phyloP scores from a whole-genome alignment of 2,888 invertebrate species.

The Cheilosia vulpina region DNA sequence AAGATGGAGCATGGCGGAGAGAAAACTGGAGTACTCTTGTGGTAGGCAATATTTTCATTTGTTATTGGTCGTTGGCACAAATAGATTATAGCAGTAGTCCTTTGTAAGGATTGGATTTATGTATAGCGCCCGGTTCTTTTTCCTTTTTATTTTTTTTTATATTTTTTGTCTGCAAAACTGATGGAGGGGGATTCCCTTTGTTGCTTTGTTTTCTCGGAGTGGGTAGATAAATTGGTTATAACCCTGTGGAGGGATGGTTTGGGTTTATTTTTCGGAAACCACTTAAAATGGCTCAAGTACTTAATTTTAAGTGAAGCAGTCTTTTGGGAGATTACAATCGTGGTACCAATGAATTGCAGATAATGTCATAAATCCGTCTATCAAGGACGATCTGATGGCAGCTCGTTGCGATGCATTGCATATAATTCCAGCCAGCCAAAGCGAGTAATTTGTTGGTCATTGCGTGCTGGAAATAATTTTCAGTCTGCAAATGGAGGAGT shows the following conservation, averaged over 20 bases:
- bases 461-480: neutral
- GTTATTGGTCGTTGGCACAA: slow-evolving; percentile 75
- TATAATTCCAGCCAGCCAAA: neutral
- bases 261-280: slow-evolving; percentile 6
- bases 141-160: neutral
- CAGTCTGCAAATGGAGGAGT: too few species aligned
- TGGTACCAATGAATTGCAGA: slow-evolving; percentile 9
- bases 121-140: slow-evolving; percentile 17
- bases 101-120: slow-evolving; percentile 59
- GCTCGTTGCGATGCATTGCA: neutral
- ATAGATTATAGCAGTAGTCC: slow-evolving; percentile 62
- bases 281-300: slow-evolving; percentile 42
- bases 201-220: slow-evolving; percentile 9
- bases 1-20: slow-evolving; percentile 51
- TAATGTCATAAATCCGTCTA: slow-evolving; percentile 22
- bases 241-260: neutral
- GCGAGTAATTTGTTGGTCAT: neutral
- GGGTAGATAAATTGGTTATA: slow-evolving; percentile 35
- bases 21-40: slow-evolving; percentile 54
- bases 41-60: slow-evolving; percentile 74
- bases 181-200: neutral
- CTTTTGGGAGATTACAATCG: slow-evolving; percentile 2
- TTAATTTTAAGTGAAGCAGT: slow-evolving; percentile 21
- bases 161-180: neutral
- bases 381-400: slow-evolving; percentile 7